Percentiles rank a stretch among this genome's conserved stretches.
These are phyloP conservation scores for Fragum sueziense DNA, from an alignment of 2,888 invertebrate species.

Conservation along the genomic window DNA sequence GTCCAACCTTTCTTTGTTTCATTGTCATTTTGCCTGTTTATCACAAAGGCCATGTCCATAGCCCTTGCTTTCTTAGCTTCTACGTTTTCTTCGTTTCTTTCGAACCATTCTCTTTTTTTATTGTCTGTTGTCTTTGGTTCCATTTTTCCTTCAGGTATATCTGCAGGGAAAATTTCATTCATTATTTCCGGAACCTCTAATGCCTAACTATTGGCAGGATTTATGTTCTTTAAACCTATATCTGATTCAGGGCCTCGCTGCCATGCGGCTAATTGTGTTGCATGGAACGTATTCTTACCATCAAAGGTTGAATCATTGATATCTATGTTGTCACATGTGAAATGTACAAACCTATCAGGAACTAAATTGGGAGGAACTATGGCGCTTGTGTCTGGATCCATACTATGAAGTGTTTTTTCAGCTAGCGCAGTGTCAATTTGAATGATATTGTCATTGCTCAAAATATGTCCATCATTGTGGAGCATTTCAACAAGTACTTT, in stretches of 20 bases:
- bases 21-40: background rate
- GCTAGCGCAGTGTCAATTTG: constrained; percentile 27
- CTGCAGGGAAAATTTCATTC: background rate
- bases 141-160: background rate
- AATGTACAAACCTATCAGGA: constrained; percentile 1
- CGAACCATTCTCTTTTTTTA: background rate
- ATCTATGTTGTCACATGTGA: background rate
- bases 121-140: background rate
- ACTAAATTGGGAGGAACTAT: background rate
- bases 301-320: background rate
- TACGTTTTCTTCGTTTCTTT: background rate
- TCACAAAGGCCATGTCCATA: background rate
- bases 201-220: background rate
- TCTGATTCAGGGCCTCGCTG: background rate
- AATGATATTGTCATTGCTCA: constrained; percentile 27
- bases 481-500: constrained; percentile 27
- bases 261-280: background rate
- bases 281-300: background rate
- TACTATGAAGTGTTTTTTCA: constrained; percentile 1
- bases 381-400: background rate
- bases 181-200: background rate
- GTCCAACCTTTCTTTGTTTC: constrained; percentile 3
- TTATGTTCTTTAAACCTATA: background rate
- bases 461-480: constrained; percentile 32
- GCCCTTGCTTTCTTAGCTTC: background rate